These are phyloP conservation scores for Drosophila orosa DNA, from an alignment of 1,140 invertebrate genomes.

Conservation along the genomic window DNA sequence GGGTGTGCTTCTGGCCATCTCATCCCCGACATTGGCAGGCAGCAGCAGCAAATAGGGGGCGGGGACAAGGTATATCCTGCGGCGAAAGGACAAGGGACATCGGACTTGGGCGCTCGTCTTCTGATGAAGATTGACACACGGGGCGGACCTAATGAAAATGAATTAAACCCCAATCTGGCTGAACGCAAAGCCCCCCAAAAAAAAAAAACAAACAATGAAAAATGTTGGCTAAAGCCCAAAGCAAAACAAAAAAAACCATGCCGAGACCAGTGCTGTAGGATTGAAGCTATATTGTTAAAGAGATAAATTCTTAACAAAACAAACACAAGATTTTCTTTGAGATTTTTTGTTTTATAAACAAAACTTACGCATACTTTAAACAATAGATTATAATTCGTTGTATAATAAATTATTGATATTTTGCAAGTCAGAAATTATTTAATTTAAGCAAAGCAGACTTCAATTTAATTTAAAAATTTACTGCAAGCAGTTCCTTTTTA, in stretches of 20 bases:
- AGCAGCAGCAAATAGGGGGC: conserved; percentile 1
- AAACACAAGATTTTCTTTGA: too few species aligned
- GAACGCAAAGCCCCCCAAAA: conserved; percentile 23
- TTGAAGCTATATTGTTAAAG: not conserved
- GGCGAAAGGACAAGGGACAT: conserved; percentile 50
- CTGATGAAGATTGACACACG: conserved; percentile 52
- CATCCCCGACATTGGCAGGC: conserved; percentile 18
- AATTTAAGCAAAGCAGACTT: too few species aligned
- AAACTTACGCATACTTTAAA: not conserved
- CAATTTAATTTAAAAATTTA: not conserved
- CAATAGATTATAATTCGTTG: not conserved
- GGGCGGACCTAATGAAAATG: conserved; percentile 70
- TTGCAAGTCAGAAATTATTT: too few species aligned
- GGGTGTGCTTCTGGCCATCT: conserved; percentile 13
- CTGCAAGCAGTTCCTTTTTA: not conserved
- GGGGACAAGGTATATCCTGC: conserved; percentile 30
- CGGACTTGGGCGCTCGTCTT: conserved; percentile 28
- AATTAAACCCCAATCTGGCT: conserved; percentile 64
- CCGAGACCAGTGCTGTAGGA: not conserved
- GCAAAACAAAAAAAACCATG: conserved; percentile 8
- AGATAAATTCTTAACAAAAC: not conserved
- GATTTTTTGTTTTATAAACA: not conserved
- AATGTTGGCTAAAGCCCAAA: conserved; percentile 25
- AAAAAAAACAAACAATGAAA: conserved; percentile 53
- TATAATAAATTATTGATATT: too few species aligned